These are phyloP conservation scores for Fratercula arctica DNA, from an alignment of 2,797 vertebrate species.

Conservation along the genomic window DNA sequence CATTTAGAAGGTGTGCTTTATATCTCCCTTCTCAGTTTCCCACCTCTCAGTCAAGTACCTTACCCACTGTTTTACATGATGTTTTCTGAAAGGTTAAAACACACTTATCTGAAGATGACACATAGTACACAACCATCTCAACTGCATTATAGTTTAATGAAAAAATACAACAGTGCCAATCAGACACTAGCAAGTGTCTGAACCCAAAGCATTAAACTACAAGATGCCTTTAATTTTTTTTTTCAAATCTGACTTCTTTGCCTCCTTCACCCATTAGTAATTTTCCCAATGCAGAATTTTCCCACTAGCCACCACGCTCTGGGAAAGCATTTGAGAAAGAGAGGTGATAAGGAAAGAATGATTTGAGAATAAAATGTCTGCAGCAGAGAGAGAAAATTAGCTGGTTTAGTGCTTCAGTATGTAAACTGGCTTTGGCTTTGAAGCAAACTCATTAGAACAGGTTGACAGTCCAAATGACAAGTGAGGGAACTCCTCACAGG, in stretches of 20 bases:
- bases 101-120: neutral
- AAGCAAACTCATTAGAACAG: conserved; percentile 19
- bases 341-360: conserved; percentile 45
- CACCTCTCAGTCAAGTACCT: neutral
- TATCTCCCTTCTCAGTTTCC: neutral
- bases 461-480: conserved; percentile 52
- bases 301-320: neutral
- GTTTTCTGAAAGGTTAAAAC: neutral
- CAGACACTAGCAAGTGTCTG: fast-evolving
- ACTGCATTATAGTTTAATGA: neutral
- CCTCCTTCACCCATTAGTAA: neutral
- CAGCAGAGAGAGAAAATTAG: neutral
- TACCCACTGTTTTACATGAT: neutral
- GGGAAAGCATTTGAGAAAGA: conserved; percentile 23
- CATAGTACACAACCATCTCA: neutral
- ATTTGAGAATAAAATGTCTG: conserved; percentile 45
- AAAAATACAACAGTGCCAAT: neutral
- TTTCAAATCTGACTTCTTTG: neutral
- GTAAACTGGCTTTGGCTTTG: conserved; percentile 31
- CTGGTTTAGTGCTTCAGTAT: neutral
- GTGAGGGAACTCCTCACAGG: conserved; percentile 50
- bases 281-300: neutral
- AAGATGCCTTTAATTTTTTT: neutral
- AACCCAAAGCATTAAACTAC: neutral
- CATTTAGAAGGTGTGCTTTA: neutral